Evolutionary conservation across 2,797 vertebrate species (phyloP), one percentile per base, ranked within the genome.

Genomic region (Falco naumanni): DNA sequence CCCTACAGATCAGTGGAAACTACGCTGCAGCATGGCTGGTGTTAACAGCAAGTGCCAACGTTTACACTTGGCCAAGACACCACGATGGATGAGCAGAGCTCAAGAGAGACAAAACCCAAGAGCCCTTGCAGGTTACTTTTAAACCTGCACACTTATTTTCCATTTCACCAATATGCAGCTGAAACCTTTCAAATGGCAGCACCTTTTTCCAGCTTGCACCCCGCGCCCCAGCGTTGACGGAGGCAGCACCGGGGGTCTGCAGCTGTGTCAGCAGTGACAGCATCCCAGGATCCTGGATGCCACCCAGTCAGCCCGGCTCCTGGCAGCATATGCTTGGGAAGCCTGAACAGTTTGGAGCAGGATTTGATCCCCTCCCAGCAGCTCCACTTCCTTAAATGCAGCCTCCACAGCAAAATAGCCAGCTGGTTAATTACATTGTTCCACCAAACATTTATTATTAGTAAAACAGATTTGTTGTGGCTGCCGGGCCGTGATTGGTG

Each of bases 391-490:
- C 70, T 56, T 25, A 31, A 29, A 41, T 25, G 29, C 56, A 31
- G 61, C 54, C 53, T 78, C 59, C 39, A 16, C 4, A 1, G 50
- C 48, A 54, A 54, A 83, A 50, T 20, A 84, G 31, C 54, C 45
- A 51, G 70, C 26, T 78, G 66, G 71, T 89, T 89, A 43, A 48
- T 64, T 28, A 43, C 39, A 51, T 13, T 50, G 51, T 91, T 77
- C 74, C 45, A 68, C 80, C n/a, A 63, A 91, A 69, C 59, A 24
- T 33, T 39, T 16, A 13, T 57, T 77, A 64, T 8, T 37, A n/a
- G 28, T 33, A 37, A 54, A 92, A 79, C 41, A 79, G 76, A 84
- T 91, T 87, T 93, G 57, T 68, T 75, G 50, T 80, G 77, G 68
- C 79, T 95, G 72, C 57, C 20, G 1, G 17, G 59, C 48, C 66